Evolutionary conservation across 2,888 invertebrate genomes (phyloP).

Genomic region (Deroplatys truncata): DNA sequence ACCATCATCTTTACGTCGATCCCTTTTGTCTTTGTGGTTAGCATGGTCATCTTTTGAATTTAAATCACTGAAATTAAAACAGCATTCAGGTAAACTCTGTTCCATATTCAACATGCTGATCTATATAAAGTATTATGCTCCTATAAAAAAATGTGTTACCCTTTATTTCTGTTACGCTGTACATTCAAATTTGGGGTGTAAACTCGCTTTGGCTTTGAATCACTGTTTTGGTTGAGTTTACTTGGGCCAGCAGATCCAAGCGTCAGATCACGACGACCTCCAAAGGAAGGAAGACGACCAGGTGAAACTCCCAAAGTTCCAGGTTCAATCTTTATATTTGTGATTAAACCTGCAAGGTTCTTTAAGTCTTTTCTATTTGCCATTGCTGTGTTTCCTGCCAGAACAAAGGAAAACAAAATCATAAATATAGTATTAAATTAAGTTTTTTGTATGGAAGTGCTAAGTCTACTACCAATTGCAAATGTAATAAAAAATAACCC

Average conservation of each 20-base stretch:
- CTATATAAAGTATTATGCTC: not conserved
- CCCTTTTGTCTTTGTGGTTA: not conserved
- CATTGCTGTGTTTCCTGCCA: not conserved
- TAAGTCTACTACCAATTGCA: too few species aligned
- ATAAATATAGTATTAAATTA: too few species aligned
- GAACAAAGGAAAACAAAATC: too few species aligned
- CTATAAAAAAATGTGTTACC: slow-evolving; percentile 38
- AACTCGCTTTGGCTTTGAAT: slow-evolving; percentile 40
- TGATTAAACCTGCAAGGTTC: slow-evolving; percentile 13
- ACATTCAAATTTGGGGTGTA: slow-evolving; percentile 43
- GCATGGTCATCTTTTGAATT: not conserved
- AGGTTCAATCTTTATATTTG: slow-evolving; percentile 39
- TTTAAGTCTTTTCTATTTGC: slow-evolving; percentile 5
- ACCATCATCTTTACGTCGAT: not conserved
- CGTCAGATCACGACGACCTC: slow-evolving; percentile 42
- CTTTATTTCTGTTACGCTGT: slow-evolving; percentile 42
- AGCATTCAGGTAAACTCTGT: not conserved
- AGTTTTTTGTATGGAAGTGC: too few species aligned
- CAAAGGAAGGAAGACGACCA: slow-evolving; percentile 39
- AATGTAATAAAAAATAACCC: too few species aligned
- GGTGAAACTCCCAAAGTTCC: slow-evolving; percentile 35
- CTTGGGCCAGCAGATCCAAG: slow-evolving; percentile 36
- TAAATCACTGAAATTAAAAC: not conserved
- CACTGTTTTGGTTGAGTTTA: slow-evolving; percentile 34
- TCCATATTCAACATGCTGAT: not conserved